Conservation (phyloP, 2,797 vertebrate genomes). For the Premnoplex brunnescens region DNA sequence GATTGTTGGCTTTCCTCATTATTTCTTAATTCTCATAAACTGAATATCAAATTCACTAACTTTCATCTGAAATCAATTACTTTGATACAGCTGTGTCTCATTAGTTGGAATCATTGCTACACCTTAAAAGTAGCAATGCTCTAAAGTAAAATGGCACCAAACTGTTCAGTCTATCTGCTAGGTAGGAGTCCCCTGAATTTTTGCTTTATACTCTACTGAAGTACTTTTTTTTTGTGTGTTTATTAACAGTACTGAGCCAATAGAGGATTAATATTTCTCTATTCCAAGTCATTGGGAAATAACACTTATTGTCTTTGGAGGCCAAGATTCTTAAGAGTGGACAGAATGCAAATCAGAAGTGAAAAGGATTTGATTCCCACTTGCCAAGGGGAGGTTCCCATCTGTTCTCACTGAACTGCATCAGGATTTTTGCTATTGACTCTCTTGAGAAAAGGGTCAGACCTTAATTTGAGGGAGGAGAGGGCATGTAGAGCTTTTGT, state of each 20-base stretch:
- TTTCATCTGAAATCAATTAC: constrained; percentile 40
- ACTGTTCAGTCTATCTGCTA: neutral
- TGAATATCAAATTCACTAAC: neutral
- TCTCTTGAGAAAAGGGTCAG: neutral
- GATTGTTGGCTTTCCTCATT: constrained; percentile 2
- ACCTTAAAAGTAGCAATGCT: neutral
- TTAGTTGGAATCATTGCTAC: neutral
- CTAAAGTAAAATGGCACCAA: neutral
- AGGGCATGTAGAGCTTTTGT: neutral
- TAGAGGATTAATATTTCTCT: neutral
- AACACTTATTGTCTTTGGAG: constrained; percentile 22
- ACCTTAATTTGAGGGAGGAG: neutral
- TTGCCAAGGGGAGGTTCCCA: constrained; percentile 1
- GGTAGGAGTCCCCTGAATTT: neutral
- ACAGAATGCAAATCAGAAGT: constrained; percentile 26
- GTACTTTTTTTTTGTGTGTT: neutral
- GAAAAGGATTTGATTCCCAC: neutral
- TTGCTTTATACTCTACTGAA: neutral
- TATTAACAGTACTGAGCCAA: neutral
- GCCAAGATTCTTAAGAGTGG: constrained; percentile 12
- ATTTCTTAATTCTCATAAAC: constrained; percentile 49
- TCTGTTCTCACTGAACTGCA: neutral
- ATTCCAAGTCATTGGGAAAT: neutral
- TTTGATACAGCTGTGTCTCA: neutral
- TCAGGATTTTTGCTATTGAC: neutral